These are phyloP conservation scores for Dryomyza anilis DNA, from an alignment of 2,888 invertebrate genomes.

Conservation along the genomic window DNA sequence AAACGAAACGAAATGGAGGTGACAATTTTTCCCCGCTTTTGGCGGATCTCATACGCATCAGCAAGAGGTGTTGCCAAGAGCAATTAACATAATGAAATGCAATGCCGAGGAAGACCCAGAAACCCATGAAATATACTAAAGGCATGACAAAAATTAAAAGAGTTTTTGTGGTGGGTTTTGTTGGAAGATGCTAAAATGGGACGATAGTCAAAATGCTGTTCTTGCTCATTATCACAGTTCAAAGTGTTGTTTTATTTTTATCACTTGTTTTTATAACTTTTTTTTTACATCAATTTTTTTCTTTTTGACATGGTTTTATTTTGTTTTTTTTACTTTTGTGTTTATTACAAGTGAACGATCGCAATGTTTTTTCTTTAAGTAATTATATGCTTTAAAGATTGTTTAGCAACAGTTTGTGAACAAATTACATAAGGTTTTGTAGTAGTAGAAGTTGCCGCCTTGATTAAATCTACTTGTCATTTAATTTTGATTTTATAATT, in stretches of 20 bases:
- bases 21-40: neutral
- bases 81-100: slow-evolving; percentile 19
- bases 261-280: neutral
- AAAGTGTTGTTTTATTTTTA: neutral
- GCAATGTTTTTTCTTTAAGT: too few relatives aligned
- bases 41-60: neutral
- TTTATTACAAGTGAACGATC: too few relatives aligned
- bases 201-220: neutral
- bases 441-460: too few relatives aligned
- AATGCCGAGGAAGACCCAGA: neutral
- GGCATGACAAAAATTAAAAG: neutral
- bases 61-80: slow-evolving; percentile 21
- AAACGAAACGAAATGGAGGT: neutral
- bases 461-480: too few relatives aligned
- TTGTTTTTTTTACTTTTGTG: too few relatives aligned
- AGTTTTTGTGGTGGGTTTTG: neutral
- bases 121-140: slow-evolving; percentile 5
- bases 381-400: too few relatives aligned
- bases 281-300: neutral
- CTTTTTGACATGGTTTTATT: too few relatives aligned
- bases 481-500: too few relatives aligned
- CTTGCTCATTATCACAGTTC: slow-evolving; percentile 4
- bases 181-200: slow-evolving; percentile 1
- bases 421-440: too few relatives aligned
- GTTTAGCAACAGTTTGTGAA: too few relatives aligned